A percentile compares a stretch with the other conserved stretches of the same genome.
phyloP scores from a whole-genome alignment of 1,140 invertebrate genomes.

The roundworm (Caenorhabditis elegans) region WBcel235 BX284606.5:4571001-4571500 shows the following conservation, averaged over 20 bases:
- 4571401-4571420: constrained; percentile 17
- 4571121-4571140: not conserved
- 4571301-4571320: not conserved
- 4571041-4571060: not conserved
- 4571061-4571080: not conserved
- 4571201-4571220: too few species aligned
- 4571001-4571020: not conserved
- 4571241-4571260: too few species aligned
- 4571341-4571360: constrained; percentile 1
- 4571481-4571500: constrained; percentile 3
- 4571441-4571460: not conserved
- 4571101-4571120: not conserved
- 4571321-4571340: constrained; percentile 26
- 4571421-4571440: not conserved
- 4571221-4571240: too few species aligned
- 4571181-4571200: too few species aligned
- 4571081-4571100: not conserved
- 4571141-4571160: too few species aligned
- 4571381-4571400: not conserved
- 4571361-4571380: not conserved
- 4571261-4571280: not conserved
- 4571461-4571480: not conserved
- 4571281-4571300: not conserved
- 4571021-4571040: not conserved
- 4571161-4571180: too few species aligned